A percentile compares a stretch with the other conserved stretches of the same genome.
Conservation (phyloP, 2,888 invertebrate genomes). For the Bimastos eiseni region DNA sequence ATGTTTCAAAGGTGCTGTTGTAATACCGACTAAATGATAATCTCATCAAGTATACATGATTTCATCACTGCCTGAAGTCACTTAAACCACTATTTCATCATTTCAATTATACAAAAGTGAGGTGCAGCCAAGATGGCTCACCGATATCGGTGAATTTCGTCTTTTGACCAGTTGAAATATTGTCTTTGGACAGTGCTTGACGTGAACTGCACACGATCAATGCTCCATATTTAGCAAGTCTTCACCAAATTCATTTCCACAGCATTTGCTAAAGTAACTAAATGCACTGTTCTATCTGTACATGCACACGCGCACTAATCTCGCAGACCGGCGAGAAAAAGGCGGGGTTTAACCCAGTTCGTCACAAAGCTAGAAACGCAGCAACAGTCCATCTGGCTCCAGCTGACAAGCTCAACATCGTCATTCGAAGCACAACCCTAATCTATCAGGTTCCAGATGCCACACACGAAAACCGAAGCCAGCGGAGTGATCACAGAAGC, state of each 20-base stretch:
- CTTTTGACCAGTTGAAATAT: not conserved
- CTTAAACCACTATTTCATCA: not conserved
- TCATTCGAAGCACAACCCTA: slow-evolving; percentile 16
- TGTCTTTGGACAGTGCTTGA: not conserved
- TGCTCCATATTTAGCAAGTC: not conserved
- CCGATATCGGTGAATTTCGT: not conserved
- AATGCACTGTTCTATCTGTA: not conserved
- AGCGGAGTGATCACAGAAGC: slow-evolving; percentile 13
- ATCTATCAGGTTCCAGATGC: not conserved
- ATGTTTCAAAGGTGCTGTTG: not conserved
- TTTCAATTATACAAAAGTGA: not conserved
- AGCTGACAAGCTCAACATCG: not conserved
- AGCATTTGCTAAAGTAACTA: not conserved
- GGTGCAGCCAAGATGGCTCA: not conserved
- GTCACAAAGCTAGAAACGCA: not conserved
- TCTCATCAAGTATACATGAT: not conserved
- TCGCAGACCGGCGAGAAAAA: not conserved
- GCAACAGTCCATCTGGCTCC: not conserved
- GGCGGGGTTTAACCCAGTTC: not conserved
- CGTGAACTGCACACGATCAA: not conserved
- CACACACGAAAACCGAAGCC: not conserved
- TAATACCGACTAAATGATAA: not conserved
- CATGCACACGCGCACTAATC: not conserved
- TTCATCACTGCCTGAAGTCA: not conserved
- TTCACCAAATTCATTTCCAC: not conserved